A percentile compares a stretch with the other conserved stretches of the same genome.
phyloP scores from a whole-genome alignment of 2,888 invertebrate genomes.

The Conus canariensis region DNA sequence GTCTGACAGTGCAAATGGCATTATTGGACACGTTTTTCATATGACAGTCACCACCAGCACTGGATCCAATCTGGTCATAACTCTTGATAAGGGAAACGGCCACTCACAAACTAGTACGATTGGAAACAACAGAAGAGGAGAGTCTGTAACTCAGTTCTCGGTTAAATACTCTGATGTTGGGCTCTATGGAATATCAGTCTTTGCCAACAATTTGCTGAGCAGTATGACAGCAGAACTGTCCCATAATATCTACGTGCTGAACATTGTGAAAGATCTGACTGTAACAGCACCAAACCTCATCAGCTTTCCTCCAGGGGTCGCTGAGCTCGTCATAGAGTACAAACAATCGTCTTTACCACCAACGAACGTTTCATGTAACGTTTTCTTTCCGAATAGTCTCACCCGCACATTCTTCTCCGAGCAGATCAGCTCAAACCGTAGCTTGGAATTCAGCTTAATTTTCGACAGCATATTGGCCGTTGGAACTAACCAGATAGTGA shows the following conservation, averaged over 20 bases:
- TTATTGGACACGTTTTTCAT: conserved; percentile 49
- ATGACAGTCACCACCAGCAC: conserved; percentile 48
- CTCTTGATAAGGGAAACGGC: conserved; percentile 50
- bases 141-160: conserved; percentile 43
- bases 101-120: conserved; percentile 41
- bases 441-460: background rate
- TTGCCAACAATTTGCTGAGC: conserved; percentile 49
- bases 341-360: conserved; percentile 48
- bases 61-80: conserved; percentile 56
- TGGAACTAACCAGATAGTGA: conserved; percentile 50
- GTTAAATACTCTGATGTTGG: conserved; percentile 49
- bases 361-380: conserved; percentile 49
- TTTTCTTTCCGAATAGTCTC: background rate
- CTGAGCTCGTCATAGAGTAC: conserved; percentile 46
- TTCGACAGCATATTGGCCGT: conserved; percentile 38
- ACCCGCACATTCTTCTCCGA: conserved; percentile 29
- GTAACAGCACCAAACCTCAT: conserved; percentile 49
- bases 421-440: background rate
- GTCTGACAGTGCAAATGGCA: conserved; percentile 40
- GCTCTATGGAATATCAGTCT: conserved; percentile 49
- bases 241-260: conserved; percentile 51
- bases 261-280: conserved; percentile 53
- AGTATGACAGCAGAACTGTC: conserved; percentile 34
- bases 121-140: conserved; percentile 53
- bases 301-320: conserved; percentile 51